Evolutionary conservation across 2,113 vertebrate genomes (phyloP), one percentile per base, ranked within the genome.

Genomic region (Colius striatus): DNA sequence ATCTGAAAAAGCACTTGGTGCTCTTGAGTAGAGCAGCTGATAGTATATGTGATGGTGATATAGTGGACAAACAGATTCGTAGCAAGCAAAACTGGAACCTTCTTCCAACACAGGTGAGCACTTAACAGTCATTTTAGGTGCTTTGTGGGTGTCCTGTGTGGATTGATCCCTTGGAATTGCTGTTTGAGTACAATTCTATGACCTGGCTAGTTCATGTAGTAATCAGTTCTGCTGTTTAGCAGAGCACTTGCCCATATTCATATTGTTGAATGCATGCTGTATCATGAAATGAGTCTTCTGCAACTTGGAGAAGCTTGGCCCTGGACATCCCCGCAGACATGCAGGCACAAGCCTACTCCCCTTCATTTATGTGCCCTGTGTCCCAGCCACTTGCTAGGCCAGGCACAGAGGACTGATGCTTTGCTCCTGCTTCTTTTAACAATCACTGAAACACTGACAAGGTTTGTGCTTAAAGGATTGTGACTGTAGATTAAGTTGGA

Each of bases 11-110:
- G 84, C 99, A 99, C 94, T 97, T 99, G 96, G 96, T 99, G 96
- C 97, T 99, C 60, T 97, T 99, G 96, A 99, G 99, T 96, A 99
- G 98, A 97, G 98, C 99, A 2, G 99, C 99, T 3, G 99, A 99
- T 82, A 99, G 99, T 68, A 99, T 99, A 86, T 98, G 98, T 67
- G 99, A 99, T 25, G 99, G 99, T 21, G 99, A 99, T 94, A 96
- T 99, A 70, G 99, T 99, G 87, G 99, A 99, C 96, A 97, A 94
- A 78, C 98, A 97, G 94, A 99, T 99, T 89, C 99, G 99, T 66
- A 99, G 98, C 66, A 96, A 97, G 55, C 99, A 99, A 89, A 98
- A 96, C 95, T 99, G 99, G 99, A 99, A 97, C 48, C 98, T 99
- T 84, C 98, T 99, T 84, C 99, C 99, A 25, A 99, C 98, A 5